These are phyloP conservation scores for Caranx ignobilis DNA, from an alignment of 2,113 vertebrate species.

Conservation along the genomic window DNA sequence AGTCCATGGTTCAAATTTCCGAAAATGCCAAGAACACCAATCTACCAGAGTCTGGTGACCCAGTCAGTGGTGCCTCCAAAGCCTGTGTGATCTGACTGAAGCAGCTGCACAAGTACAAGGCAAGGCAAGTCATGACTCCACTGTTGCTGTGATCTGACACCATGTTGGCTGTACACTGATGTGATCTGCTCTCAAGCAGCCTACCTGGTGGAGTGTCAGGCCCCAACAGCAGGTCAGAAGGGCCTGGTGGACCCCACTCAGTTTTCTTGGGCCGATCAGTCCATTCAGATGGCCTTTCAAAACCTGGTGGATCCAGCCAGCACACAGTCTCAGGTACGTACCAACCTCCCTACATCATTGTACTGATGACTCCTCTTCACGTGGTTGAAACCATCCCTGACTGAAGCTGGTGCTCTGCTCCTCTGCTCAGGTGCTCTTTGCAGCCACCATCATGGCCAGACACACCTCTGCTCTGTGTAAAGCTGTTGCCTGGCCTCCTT, in stretches of 20 bases:
- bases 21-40: slow-evolving; percentile 98
- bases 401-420: neutral
- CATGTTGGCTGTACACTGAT: neutral
- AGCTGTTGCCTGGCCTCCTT: slow-evolving; percentile 95
- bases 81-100: slow-evolving; percentile 96
- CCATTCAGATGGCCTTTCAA: slow-evolving; percentile 99
- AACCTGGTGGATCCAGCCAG: slow-evolving; percentile 96
- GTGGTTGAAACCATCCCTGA: neutral
- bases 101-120: slow-evolving; percentile 93
- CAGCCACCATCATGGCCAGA: slow-evolving; percentile 97
- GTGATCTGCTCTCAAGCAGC: slow-evolving; percentile 84
- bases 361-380: neutral
- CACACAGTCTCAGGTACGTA: slow-evolving; percentile 94
- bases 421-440: slow-evolving; percentile 91
- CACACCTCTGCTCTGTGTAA: slow-evolving; percentile 98
- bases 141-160: neutral
- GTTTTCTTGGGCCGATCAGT: slow-evolving; percentile 96
- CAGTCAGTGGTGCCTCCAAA: slow-evolving; percentile 93
- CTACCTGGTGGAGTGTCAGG: slow-evolving; percentile 94
- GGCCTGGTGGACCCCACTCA: slow-evolving; percentile 96
- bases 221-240: slow-evolving; percentile 95
- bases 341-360: neutral
- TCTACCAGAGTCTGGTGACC: slow-evolving; percentile 93
- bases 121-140: neutral
- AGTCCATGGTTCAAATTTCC: slow-evolving; percentile 98